Evolutionary conservation across 2,797 vertebrate genomes (phyloP).

Genomic region (Aldrovandia affinis): DNA sequence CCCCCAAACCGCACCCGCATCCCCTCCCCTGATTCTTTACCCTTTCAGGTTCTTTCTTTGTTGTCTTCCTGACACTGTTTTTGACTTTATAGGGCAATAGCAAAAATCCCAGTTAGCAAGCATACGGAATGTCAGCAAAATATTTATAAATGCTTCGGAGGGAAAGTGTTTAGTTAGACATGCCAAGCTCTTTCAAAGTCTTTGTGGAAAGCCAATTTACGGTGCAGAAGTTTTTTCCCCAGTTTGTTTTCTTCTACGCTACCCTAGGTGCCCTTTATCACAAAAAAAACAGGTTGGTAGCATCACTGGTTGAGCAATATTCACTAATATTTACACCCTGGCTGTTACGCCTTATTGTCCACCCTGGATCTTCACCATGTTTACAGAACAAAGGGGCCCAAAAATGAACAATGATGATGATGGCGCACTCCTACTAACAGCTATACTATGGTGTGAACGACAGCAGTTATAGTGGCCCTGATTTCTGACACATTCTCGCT

Average conservation of each 20-base stretch:
- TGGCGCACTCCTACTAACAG: slow-evolving; percentile 24
- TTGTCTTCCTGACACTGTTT: background rate
- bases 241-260: background rate
- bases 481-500: slow-evolving; percentile 35
- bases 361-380: slow-evolving; percentile 44
- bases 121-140: background rate
- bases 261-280: slow-evolving; percentile 29
- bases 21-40: background rate
- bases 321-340: slow-evolving; percentile 51
- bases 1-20: background rate
- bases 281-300: slow-evolving; percentile 60
- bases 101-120: too few relatives aligned
- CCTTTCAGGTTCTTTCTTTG: background rate
- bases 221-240: background rate
- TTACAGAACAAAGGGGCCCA: slow-evolving; percentile 48
- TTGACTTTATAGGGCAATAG: background rate
- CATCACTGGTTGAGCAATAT: slow-evolving; percentile 56
- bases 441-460: slow-evolving; percentile 31
- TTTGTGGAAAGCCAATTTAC: background rate
- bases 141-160: slow-evolving; percentile 52
- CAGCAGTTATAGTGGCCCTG: slow-evolving; percentile 35
- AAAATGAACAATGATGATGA: slow-evolving; percentile 47
- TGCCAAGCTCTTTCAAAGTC: background rate
- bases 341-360: slow-evolving; percentile 55
- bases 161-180: background rate